Evolutionary conservation across 2,888 invertebrate genomes (phyloP).

Genomic region (Aporophyla lueneburgensis): DNA sequence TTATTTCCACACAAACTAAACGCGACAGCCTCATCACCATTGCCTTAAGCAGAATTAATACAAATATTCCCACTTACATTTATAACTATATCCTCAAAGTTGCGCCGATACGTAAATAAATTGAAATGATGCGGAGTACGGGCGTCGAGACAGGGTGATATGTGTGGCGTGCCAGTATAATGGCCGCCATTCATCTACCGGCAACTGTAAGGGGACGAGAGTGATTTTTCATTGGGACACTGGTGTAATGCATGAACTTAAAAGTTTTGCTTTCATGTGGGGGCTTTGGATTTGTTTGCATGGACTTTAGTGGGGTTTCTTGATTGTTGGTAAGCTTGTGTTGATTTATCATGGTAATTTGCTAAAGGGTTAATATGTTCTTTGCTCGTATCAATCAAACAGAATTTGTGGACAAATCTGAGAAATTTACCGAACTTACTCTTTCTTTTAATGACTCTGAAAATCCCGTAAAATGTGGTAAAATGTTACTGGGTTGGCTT

Average conservation of each 20-base stretch:
- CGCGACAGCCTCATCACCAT: constrained; percentile 20
- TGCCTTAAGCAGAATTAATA: constrained; percentile 31
- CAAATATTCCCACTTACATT: constrained; percentile 34
- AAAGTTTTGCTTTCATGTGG: constrained; percentile 52
- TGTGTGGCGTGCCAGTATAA: constrained; percentile 70
- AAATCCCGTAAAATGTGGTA: no score
- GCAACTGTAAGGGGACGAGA: constrained; percentile 60
- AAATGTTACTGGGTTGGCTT: no score
- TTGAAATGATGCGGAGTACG: constrained; percentile 68
- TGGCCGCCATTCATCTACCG: constrained; percentile 66
- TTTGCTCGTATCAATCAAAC: no score
- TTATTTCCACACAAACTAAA: constrained; percentile 5
- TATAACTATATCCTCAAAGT: constrained; percentile 45
- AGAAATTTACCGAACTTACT: no score
- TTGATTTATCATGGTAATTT: no score
- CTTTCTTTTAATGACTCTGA: no score
- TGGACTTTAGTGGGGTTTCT: not conserved
- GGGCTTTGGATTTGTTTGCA: not conserved
- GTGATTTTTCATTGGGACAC: constrained; percentile 68
- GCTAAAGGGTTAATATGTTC: no score
- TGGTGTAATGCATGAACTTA: constrained; percentile 62
- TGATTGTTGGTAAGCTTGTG: no score
- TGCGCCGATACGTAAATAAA: constrained; percentile 65
- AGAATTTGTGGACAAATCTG: no score
- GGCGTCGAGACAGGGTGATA: constrained; percentile 65